Evolutionary conservation across 2,797 vertebrate species (phyloP), one percentile per base, ranked within the genome.

Genomic region (Hippopotamyrus pictus): DNA sequence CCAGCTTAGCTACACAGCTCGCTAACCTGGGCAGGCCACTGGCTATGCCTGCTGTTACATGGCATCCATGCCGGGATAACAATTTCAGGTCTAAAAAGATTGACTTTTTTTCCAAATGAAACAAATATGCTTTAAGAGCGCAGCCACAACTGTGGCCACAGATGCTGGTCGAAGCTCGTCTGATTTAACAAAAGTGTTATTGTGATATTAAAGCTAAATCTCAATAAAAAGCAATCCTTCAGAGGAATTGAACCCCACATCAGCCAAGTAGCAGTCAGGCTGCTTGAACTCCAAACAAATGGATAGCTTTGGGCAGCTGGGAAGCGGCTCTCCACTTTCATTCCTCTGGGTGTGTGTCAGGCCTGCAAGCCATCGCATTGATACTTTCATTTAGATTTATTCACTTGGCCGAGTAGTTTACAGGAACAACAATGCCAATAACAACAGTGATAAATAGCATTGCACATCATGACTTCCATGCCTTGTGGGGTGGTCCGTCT

Each of bases 321-420:
- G 22, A 85, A 25, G n/a, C 22, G n/a, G 22, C 44, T 51, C 82
- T 11, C 22, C 22, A 12, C 44, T 48, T 83, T 4, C 46, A 51
- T 85, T 25, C 44, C 44, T 85, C 11, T 85, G 82, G 82, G 82
- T 51, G 48, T 50, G 46, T 51, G 46, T 51, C 46, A 29, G n/a
- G 48, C 46, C 44, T 84, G 44, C 82, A 22, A 51, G 46, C 46
- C 5, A 51, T 85, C 9, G 5, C 48, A 51, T 14, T 85, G 41
- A 85, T 51, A 85, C 82, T 51, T 50, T 48, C 44, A 82, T 85
- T 85, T 85, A 85, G 17, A 85, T 85, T 88, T 88, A 57, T 33
- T 25, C 86, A 57, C 59, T 62, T 88, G 59, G 59, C 82, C 50
- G 82, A 29, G n/a, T 85, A 29, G 82, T 50, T 85, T 51, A 85